Evolutionary conservation across 2,888 invertebrate species (phyloP), one percentile per base, ranked within the genome.

Genomic region (Proisotoma minuta): DNA sequence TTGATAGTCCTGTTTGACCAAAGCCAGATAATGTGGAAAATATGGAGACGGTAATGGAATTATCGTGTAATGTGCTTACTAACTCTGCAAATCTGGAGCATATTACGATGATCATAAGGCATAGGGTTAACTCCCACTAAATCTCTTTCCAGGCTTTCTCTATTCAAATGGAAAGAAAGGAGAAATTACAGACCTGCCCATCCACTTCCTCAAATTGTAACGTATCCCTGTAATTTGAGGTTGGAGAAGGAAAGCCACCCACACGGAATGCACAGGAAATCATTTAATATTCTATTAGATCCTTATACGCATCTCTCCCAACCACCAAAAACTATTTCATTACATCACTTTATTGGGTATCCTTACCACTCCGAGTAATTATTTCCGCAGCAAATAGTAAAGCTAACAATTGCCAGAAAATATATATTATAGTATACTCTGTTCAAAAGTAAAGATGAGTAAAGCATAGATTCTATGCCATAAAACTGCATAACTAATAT

Each of bases 31-130:
- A 65, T 63, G 65, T 48, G 39, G 61, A 59, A 62, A 63, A 68
- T 65, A 65, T 66, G 62, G 62, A 57, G 66, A 61, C 54, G 40
- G 62, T 69, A 71, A 69, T 71, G 69, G 66, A 69, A 71, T 71
- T 69, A 69, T 66, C 68, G 61, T 71, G 71, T 69, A 65, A 66
- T 68, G 60, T 50, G 59, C 53, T n/a, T n/a, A n/a, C n/a, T n/a
- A n/a, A n/a, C n/a, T n/a, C n/a, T n/a, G 27, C 23, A 24, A 51
- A 24, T 27, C 15, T 15, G 51, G n/a, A n/a, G n/a, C n/a, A n/a
- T n/a, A n/a, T n/a, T n/a, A n/a, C n/a, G n/a, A n/a, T n/a, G n/a
- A n/a, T n/a, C n/a, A n/a, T n/a, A n/a, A n/a, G n/a, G n/a, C n/a
- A n/a, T n/a, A n/a, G n/a, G n/a, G n/a, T n/a, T n/a, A n/a, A n/a